Percentiles rank a stretch among this genome's conserved stretches.
Conservation (phyloP, 2,888 invertebrate genomes). For the Chydorus sphaericus region DNA sequence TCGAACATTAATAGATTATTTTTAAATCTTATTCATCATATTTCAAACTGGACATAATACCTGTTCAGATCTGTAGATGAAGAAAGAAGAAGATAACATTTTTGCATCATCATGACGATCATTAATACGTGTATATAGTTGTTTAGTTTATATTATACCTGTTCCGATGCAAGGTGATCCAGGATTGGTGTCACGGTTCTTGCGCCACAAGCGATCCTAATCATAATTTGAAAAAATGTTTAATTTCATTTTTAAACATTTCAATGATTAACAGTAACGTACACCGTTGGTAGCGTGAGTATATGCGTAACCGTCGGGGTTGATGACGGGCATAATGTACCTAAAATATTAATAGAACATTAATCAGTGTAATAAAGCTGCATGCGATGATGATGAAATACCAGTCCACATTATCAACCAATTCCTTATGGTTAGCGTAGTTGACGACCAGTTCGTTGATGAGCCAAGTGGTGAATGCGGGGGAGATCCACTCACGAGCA, state of each 20-base stretch:
- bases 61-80: constrained; percentile 33
- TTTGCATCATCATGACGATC: not conserved
- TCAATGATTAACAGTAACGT: not conserved
- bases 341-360: not conserved
- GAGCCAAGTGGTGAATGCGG: constrained; percentile 50
- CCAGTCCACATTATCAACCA: constrained; percentile 48
- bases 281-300: constrained; percentile 26
- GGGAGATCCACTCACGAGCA: constrained; percentile 58
- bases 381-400: constrained; percentile 21
- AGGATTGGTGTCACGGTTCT: constrained; percentile 38
- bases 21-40: too few species aligned
- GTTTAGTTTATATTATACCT: too few species aligned
- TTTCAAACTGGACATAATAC: too few species aligned
- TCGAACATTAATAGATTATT: too few species aligned
- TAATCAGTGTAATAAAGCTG: not conserved
- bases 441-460: constrained; percentile 18
- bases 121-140: too few species aligned
- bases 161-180: constrained; percentile 41
- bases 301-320: constrained; percentile 56
- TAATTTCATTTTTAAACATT: not conserved
- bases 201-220: constrained; percentile 50
- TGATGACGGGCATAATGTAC: constrained; percentile 41
- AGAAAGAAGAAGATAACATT: not conserved
- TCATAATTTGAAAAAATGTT: constrained; percentile 18
- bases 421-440: constrained; percentile 23